Evolutionary conservation across 2,888 invertebrate genomes (phyloP).

Genomic region (Monoplex corrugatus): DNA sequence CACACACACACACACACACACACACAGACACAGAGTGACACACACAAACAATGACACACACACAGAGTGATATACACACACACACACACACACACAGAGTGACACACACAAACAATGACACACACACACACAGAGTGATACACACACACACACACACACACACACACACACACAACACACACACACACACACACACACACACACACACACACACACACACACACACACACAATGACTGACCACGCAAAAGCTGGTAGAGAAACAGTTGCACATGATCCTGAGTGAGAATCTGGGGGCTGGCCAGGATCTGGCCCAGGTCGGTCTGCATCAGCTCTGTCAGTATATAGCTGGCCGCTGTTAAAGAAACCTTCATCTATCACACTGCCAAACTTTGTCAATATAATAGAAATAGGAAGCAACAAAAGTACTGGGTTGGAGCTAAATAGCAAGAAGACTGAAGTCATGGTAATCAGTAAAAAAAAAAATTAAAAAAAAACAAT

Average conservation of each 20-base stretch:
- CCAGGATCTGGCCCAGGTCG: slow-evolving; percentile 99
- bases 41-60: not conserved
- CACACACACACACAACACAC: not conserved
- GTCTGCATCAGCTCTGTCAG: slow-evolving; percentile 99
- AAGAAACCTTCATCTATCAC: slow-evolving; percentile 65
- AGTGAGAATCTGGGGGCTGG: slow-evolving; percentile 98
- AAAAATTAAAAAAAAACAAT: too few species aligned
- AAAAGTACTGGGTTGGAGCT: too few species aligned
- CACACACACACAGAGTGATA: not conserved
- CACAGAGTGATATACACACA: not conserved
- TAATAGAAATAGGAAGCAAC: too few species aligned
- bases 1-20: slow-evolving; percentile 27
- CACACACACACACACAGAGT: not conserved
- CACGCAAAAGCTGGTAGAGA: slow-evolving; percentile 99
- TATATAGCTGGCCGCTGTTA: slow-evolving; percentile 90
- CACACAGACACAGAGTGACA: slow-evolving; percentile 44
- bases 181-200: not conserved
- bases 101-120: not conserved
- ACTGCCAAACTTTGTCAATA: too few species aligned
- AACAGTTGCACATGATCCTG: slow-evolving; percentile 99
- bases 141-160: not conserved
- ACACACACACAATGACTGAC: slow-evolving; percentile 83
- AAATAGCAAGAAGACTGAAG: too few species aligned
- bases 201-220: slow-evolving; percentile 19
- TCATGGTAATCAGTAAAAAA: too few species aligned